These are phyloP conservation scores for Pluvialis apricaria DNA, from an alignment of 2,113 vertebrate species.

Conservation along the genomic window DNA sequence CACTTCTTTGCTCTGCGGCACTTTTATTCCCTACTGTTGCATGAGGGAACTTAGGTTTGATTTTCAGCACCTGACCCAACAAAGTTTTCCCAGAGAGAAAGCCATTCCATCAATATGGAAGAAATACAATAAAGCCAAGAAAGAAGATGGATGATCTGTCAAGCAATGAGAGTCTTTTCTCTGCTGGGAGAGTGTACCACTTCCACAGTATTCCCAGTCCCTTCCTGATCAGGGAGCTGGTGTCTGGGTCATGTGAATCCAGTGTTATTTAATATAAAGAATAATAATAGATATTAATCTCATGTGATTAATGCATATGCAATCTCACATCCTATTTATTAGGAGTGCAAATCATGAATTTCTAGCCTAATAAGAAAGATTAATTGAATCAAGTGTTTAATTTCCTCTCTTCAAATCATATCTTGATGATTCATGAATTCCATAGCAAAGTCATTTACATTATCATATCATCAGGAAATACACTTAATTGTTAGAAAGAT, in stretches of 20 bases:
- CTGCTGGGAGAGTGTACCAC: neutral
- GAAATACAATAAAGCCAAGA: slow-evolving; percentile 55
- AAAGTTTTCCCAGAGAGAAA: slow-evolving; percentile 25
- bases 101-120: slow-evolving; percentile 32
- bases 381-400: slow-evolving; percentile 67
- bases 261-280: slow-evolving; percentile 29
- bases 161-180: neutral
- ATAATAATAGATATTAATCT: slow-evolving; percentile 40
- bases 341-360: slow-evolving; percentile 52
- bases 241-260: neutral
- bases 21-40: neutral
- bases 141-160: slow-evolving; percentile 47
- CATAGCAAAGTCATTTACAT: slow-evolving; percentile 58
- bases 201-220: neutral
- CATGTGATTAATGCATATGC: slow-evolving; percentile 52
- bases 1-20: neutral
- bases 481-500: slow-evolving; percentile 40
- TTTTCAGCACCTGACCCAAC: neutral
- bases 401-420: slow-evolving; percentile 66
- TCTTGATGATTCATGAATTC: slow-evolving; percentile 57
- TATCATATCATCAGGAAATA: slow-evolving; percentile 50
- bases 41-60: neutral
- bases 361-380: slow-evolving; percentile 55
- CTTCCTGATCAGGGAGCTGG: neutral
- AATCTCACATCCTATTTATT: slow-evolving; percentile 51